Evolutionary conservation across 2,113 vertebrate genomes (phyloP), one percentile per base, ranked within the genome.

Genomic region (Brachyhypopomus gauderio): DNA sequence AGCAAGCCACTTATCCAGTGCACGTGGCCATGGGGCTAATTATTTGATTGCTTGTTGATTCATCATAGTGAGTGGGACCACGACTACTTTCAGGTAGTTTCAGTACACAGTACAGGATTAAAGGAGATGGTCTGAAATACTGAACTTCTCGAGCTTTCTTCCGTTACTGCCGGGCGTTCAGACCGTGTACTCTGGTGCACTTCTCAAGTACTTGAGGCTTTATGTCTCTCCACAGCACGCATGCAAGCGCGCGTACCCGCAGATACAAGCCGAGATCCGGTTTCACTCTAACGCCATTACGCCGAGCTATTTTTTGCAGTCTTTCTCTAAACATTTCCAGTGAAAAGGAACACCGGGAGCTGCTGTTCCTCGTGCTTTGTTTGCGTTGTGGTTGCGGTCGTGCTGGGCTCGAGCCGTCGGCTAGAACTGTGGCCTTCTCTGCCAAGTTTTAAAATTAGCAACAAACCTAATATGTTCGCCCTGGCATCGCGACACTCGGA

Each of bases 401-500:
- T 85, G 88, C 88, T 88, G 86, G 86, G 91, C 86, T 87, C 87
- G 87, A 92, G 87, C 88, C 86, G 81, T 88, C 91, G 86, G 93
- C 92, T 93, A 92, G 89, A 91, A 90, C 87, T 81, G 86, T 89
- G 90, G 93, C 92, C 92, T 67, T 86, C 89, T 88, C 88, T 89
- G 93, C 95, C 94, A 94, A 93, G 94, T 87, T 88, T 86, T 93
- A 94, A 96, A 98, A 96, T 98, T 96, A 95, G 96, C 90, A 96
- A 95, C 95, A 97, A 96, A 96, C 96, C 95, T 94, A 87, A 89
- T 93, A 92, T 95, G 93, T 92, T 93, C 92, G 89, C 80, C 88
- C 87, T 94, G 93, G 92, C 94, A 94, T 94, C 92, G 90, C 81
- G 90, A 89, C 86, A 91, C 92, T 88, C 87, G 89, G 87, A 93